These are phyloP conservation scores for Drosophila atroscutellata DNA, from an alignment of 2,888 invertebrate species.

Conservation along the genomic window DNA sequence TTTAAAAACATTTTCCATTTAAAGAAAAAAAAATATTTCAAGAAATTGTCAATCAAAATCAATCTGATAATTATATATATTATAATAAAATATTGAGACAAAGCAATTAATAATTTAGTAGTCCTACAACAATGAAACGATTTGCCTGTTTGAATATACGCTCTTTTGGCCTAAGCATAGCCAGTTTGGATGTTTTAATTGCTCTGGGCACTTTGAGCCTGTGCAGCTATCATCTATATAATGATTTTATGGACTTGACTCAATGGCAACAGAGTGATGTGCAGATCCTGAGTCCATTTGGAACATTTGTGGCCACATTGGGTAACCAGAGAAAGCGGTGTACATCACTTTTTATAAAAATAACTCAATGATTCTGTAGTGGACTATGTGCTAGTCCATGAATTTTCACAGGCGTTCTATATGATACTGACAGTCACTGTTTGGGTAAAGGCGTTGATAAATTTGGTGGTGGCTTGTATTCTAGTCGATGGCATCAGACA, in stretches of 20 bases:
- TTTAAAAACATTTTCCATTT: not conserved
- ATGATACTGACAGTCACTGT: constrained; percentile 80
- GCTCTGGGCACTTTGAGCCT: constrained; percentile 67
- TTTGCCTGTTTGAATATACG: constrained; percentile 79
- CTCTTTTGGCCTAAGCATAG: constrained; percentile 74
- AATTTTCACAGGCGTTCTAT: constrained; percentile 82
- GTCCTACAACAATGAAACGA: constrained; percentile 71
- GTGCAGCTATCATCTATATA: constrained; percentile 79
- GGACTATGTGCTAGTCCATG: constrained; percentile 80
- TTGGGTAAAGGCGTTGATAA: constrained; percentile 81
- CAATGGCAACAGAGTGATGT: constrained; percentile 79
- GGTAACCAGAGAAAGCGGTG: constrained; percentile 50
- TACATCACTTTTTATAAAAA: not conserved
- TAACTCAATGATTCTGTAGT: constrained; percentile 52
- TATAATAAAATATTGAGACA: not conserved
- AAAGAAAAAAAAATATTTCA: not conserved
- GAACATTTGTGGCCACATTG: constrained; percentile 73
- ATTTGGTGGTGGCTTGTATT: constrained; percentile 79
- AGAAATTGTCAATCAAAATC: not conserved
- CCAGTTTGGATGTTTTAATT: constrained; percentile 73
- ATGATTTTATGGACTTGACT: constrained; percentile 74
- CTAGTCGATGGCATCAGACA: constrained; percentile 82
- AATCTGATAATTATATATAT: not conserved
- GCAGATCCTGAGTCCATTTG: constrained; percentile 75
- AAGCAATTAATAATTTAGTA: not conserved